phyloP scores from a whole-genome alignment of 2,113 vertebrate species.

The Nestor notabilis region DNA sequence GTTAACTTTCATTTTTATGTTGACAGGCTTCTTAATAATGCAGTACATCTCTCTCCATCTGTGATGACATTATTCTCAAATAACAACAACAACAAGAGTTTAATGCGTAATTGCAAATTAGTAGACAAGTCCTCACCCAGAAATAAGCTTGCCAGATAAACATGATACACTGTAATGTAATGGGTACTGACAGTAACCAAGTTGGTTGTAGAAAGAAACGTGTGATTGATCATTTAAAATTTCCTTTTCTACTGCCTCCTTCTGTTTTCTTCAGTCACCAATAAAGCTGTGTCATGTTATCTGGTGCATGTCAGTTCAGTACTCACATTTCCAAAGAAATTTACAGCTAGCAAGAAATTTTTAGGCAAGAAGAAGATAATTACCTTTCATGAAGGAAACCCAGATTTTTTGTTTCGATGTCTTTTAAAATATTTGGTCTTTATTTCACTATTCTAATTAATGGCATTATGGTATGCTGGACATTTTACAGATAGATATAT shows the following conservation, averaged over 20 bases:
- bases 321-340: background rate
- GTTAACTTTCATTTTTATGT: background rate
- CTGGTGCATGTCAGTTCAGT: background rate
- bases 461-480: background rate
- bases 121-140: background rate
- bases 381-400: background rate
- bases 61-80: background rate
- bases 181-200: background rate
- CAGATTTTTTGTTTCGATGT: background rate
- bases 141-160: background rate
- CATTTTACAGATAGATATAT: background rate
- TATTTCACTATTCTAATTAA: background rate
- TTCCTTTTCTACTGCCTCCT: background rate
- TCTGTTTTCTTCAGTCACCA: background rate
- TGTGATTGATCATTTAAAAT: background rate
- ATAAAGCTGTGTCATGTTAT: background rate
- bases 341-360: background rate
- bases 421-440: background rate
- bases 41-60: background rate
- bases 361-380: background rate
- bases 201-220: background rate
- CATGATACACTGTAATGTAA: background rate
- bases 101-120: background rate
- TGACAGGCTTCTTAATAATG: background rate
- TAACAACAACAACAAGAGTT: background rate